phyloP scores from a whole-genome alignment of 1,140 invertebrate species.

The Pemphigus obesinymphae region DNA sequence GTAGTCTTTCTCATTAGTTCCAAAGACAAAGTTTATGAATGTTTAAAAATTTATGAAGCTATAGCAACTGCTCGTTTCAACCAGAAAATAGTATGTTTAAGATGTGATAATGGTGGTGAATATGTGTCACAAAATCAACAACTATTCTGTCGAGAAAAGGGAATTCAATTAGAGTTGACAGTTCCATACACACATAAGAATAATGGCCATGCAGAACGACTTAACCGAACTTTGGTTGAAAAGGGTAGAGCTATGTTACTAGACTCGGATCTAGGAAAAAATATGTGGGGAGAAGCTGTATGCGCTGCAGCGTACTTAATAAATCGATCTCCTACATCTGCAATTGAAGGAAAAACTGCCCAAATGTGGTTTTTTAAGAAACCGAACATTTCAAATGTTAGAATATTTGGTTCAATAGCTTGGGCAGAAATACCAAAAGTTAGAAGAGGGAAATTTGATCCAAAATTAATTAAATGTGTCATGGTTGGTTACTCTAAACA shows the following conservation, averaged over 20 bases:
- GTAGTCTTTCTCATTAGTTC: slow-evolving; percentile 26
- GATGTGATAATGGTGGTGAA: slow-evolving; percentile 44
- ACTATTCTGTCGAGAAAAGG: slow-evolving; percentile 47
- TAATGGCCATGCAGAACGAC: slow-evolving; percentile 49
- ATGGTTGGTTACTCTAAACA: too few relatives aligned
- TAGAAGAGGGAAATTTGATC: too few relatives aligned
- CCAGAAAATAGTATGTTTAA: slow-evolving; percentile 34
- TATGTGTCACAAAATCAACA: slow-evolving; percentile 40
- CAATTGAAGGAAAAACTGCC: too few relatives aligned
- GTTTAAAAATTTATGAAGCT: slow-evolving; percentile 30
- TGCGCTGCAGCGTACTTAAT: too few relatives aligned
- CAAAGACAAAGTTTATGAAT: slow-evolving; percentile 21
- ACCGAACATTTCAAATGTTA: too few relatives aligned
- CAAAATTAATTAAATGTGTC: too few relatives aligned
- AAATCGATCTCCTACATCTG: too few relatives aligned
- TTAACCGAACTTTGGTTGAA: slow-evolving; percentile 45
- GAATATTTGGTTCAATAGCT: too few relatives aligned
- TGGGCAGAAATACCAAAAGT: too few relatives aligned
- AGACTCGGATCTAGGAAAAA: too few relatives aligned
- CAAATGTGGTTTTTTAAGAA: too few relatives aligned
- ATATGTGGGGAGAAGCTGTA: too few relatives aligned
- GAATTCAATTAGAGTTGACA: slow-evolving; percentile 46
- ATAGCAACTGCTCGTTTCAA: slow-evolving; percentile 13
- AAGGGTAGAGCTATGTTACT: not conserved
- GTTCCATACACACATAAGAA: slow-evolving; percentile 49